Conservation (phyloP, 1,140 invertebrate genomes). For the Caenorhabditis brenneri region DNA sequence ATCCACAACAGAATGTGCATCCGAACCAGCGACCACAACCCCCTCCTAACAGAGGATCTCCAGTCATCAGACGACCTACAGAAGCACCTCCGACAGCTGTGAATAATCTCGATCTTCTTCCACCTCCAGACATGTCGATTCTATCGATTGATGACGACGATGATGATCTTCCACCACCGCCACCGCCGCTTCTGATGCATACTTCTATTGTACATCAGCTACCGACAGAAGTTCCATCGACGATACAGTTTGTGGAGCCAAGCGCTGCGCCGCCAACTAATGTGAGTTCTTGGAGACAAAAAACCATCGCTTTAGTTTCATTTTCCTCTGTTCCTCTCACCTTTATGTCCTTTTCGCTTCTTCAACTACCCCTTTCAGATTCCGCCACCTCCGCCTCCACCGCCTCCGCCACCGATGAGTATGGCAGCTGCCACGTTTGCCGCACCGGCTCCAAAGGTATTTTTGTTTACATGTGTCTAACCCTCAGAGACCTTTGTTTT, state of each 20-base stretch:
- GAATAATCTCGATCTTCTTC: slow-evolving; percentile 34
- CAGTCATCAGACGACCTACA: neutral
- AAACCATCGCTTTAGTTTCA: neutral
- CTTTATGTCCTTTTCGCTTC: neutral
- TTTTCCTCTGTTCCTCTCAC: neutral
- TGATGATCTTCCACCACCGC: slow-evolving; percentile 55
- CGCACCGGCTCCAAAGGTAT: slow-evolving; percentile 30
- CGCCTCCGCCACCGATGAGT: slow-evolving; percentile 41
- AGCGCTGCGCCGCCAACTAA: slow-evolving; percentile 36
- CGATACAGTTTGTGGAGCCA: slow-evolving; percentile 51
- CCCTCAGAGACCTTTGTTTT: neutral
- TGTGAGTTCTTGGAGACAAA: neutral
- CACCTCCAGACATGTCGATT: slow-evolving; percentile 48
- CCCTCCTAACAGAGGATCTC: slow-evolving; percentile 18
- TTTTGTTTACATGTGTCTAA: neutral
- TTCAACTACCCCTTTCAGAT: neutral
- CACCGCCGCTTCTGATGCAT: slow-evolving; percentile 55
- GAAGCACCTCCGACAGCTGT: neutral
- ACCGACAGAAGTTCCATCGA: neutral
- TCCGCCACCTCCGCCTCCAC: slow-evolving; percentile 56
- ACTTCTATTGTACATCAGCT: slow-evolving; percentile 52
- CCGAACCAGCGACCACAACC: neutral
- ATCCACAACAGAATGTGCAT: neutral
- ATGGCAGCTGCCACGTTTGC: slow-evolving; percentile 44
- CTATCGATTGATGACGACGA: slow-evolving; percentile 55